Evolutionary conservation across 2,113 vertebrate species (phyloP).

Genomic region (Lepus timidus): DNA sequence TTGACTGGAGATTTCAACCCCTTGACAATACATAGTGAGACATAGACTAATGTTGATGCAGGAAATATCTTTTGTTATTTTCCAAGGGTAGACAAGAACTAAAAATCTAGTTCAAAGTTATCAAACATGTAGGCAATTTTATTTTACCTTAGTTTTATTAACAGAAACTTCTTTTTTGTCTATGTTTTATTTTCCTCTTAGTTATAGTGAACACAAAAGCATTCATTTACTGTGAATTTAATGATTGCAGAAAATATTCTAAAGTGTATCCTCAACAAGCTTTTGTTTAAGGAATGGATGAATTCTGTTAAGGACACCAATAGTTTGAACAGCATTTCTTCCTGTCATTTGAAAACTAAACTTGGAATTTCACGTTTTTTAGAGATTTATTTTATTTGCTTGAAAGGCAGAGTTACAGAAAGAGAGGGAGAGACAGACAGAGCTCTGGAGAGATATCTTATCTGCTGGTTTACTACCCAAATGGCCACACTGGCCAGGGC

Average conservation of each 20-base stretch:
- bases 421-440: too few species aligned
- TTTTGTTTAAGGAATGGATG: neutral
- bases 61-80: slow-evolving; percentile 16
- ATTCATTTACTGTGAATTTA: neutral
- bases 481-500: too few species aligned
- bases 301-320: neutral
- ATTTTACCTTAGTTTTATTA: neutral
- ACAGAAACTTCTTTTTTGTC: neutral
- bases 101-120: slow-evolving; percentile 48
- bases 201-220: neutral
- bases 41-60: neutral
- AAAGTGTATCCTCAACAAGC: neutral
- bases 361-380: neutral
- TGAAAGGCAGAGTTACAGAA: too few species aligned
- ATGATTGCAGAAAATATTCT: neutral
- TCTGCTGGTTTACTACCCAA: too few species aligned
- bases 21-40: slow-evolving; percentile 35
- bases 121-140: neutral
- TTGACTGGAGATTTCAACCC: neutral
- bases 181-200: neutral
- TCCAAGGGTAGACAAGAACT: slow-evolving; percentile 1
- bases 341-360: slow-evolving; percentile 32
- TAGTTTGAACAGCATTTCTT: neutral
- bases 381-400: too few species aligned
- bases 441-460: too few species aligned